These are phyloP conservation scores for Trissoscelio sp. DNA, from an alignment of 2,888 invertebrate genomes.

Conservation along the genomic window DNA sequence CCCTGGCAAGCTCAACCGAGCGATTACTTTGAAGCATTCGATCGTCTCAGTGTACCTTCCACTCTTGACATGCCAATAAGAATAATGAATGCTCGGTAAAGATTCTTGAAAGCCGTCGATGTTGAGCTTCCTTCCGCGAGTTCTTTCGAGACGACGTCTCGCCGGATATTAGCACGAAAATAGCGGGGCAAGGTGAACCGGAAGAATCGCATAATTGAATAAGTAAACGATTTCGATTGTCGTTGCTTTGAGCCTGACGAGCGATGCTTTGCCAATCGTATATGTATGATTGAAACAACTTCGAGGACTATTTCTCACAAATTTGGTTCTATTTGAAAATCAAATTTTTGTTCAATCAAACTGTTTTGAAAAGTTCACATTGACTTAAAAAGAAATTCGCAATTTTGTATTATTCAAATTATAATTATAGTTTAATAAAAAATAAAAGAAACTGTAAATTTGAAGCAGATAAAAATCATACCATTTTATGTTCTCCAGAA, in stretches of 20 bases:
- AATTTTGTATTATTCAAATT: too few species aligned
- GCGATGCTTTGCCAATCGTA: constrained; percentile 16
- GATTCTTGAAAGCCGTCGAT: constrained; percentile 75
- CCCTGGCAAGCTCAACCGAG: constrained; percentile 59
- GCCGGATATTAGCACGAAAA: constrained; percentile 76
- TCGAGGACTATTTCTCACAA: too few species aligned
- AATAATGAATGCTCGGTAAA: constrained; percentile 77
- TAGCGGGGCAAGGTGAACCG: constrained; percentile 43
- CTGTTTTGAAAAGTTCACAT: too few species aligned
- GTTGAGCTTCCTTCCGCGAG: constrained; percentile 72
- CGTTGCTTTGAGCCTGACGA: constrained; percentile 64
- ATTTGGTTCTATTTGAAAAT: too few species aligned
- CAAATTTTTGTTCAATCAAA: too few species aligned
- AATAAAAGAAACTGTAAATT: too few species aligned
- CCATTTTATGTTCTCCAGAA: too few species aligned
- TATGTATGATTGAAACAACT: too few species aligned
- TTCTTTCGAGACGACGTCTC: constrained; percentile 69
- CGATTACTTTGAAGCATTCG: constrained; percentile 66
- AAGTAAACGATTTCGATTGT: constrained; percentile 76
- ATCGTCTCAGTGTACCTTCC: constrained; percentile 55
- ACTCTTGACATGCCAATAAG: constrained; percentile 75
- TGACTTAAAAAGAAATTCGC: too few species aligned
- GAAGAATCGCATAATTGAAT: constrained; percentile 76
- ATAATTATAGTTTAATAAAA: too few species aligned
- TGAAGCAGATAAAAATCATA: too few species aligned